Percentiles rank a stretch among this genome's conserved stretches.
These are phyloP conservation scores for Uromys caudimaculatus DNA, from an alignment of 2,797 vertebrate genomes.

Conservation along the genomic window DNA sequence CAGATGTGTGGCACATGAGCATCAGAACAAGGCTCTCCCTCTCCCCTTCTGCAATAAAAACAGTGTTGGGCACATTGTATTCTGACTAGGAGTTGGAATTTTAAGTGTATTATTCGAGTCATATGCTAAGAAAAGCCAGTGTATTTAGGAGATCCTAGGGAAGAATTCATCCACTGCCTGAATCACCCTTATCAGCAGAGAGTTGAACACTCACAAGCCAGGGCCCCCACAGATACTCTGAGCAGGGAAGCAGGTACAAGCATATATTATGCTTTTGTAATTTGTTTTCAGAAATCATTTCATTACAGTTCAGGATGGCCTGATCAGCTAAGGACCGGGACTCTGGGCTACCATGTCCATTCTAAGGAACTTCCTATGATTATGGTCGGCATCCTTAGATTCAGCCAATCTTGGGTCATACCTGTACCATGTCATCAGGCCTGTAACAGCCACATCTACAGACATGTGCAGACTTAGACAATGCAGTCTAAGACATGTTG, in stretches of 20 bases:
- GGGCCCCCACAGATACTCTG: background rate
- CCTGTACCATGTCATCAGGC: background rate
- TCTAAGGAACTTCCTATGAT: background rate
- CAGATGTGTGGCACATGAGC: background rate
- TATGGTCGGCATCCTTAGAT: background rate
- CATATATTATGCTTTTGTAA: background rate
- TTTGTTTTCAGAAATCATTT: background rate
- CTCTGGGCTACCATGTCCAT: background rate
- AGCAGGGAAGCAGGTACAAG: background rate
- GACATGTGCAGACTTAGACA: background rate
- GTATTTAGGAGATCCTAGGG: background rate
- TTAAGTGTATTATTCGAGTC: background rate
- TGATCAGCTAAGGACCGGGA: background rate
- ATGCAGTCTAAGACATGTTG: background rate
- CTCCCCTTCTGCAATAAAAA: background rate
- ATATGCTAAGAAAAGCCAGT: background rate
- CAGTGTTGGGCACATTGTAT: background rate
- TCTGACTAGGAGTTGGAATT: background rate
- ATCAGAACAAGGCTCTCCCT: too few species aligned
- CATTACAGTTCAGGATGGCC: background rate
- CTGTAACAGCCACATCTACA: background rate
- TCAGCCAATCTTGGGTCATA: background rate
- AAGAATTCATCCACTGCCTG: background rate
- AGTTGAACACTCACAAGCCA: background rate
- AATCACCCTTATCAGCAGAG: background rate